Evolutionary conservation across 2,888 invertebrate genomes (phyloP), one percentile per base, ranked within the genome.

Genomic region (Luffia ferchaultella): DNA sequence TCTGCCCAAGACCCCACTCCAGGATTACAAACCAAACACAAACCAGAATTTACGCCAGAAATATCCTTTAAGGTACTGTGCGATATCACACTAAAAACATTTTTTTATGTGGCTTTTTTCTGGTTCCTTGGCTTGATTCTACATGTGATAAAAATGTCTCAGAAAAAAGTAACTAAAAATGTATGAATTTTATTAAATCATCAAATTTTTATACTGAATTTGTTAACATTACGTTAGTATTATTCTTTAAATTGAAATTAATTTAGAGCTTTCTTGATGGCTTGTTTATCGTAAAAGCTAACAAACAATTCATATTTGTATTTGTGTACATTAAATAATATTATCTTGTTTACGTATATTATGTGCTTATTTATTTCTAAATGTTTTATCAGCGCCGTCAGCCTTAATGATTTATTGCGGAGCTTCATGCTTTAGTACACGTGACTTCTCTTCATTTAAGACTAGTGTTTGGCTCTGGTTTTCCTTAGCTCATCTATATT

Each of bases 1-100:
- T 65, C 66, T 2, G 67, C 64, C 53, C 60, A 62, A 57, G 63
- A 67, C 42, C 60, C 65, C 20, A 57, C 59, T 49, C 52, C 62
- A 51, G 59, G 64, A 53, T 50, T 58, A 18, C 45, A 53, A 48
- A 45, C 58, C 48, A 72, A 77, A 54, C 67, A 77, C 52, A 68
- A 65, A 60, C 73, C 73, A 57, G 65, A 71, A 3, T 63, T 75
- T 54, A 68, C 73, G 46, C 73, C 82, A 42, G 73, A 82, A 55
- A 61, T 73, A 53, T 86, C 86, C 46, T 91, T 91, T 70, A 87
- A 85, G 76, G 89, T 89, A 66, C 55, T 20, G 51, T 45, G 65
- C 65, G 67, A n/a, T n/a, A n/a, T n/a, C n/a, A n/a, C n/a, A n/a
- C n/a, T n/a, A n/a, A n/a, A n/a, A n/a, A n/a, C n/a, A n/a, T n/a